Conservation (phyloP, 2,888 invertebrate species). For the Tubulanus polymorphus region DNA sequence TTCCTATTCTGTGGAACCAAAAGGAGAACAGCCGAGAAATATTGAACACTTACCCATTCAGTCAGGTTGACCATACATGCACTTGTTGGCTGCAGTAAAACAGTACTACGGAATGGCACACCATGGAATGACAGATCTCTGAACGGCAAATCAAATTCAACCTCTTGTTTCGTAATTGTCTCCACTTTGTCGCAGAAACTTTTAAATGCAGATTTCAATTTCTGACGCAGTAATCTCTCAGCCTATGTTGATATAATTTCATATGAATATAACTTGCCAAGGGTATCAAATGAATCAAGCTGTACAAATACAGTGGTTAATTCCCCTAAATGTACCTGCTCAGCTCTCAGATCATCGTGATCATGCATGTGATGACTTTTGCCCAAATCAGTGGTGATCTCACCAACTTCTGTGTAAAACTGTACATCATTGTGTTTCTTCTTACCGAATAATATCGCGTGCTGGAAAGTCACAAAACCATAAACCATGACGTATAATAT, state of each 20-base stretch:
- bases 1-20: not conserved
- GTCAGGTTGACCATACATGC: constrained; percentile 96
- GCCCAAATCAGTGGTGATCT: constrained; percentile 98
- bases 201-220: constrained; percentile 95
- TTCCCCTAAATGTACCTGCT: constrained; percentile 72
- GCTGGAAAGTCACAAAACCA: constrained; percentile 57
- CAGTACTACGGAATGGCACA: constrained; percentile 93
- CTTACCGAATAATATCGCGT: constrained; percentile 99
- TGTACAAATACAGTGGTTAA: not conserved
- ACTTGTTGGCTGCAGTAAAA: constrained; percentile 92
- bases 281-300: not conserved
- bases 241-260: constrained; percentile 56
- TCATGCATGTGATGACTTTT: constrained; percentile 99
- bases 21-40: not conserved
- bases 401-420: constrained; percentile 99
- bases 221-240: constrained; percentile 92
- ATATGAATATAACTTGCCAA: too few relatives aligned
- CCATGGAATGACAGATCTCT: constrained; percentile 97
- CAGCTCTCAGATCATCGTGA: constrained; percentile 95
- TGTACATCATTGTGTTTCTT: constrained; percentile 99
- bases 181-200: constrained; percentile 97
- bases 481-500: too few relatives aligned
- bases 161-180: constrained; percentile 89
- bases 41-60: constrained; percentile 82
- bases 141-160: constrained; percentile 99